A percentile compares a stretch with the other conserved stretches of the same genome.
These are phyloP conservation scores for Pituophis catenifer DNA, from an alignment of 2,113 vertebrate species.

Conservation along the genomic window DNA sequence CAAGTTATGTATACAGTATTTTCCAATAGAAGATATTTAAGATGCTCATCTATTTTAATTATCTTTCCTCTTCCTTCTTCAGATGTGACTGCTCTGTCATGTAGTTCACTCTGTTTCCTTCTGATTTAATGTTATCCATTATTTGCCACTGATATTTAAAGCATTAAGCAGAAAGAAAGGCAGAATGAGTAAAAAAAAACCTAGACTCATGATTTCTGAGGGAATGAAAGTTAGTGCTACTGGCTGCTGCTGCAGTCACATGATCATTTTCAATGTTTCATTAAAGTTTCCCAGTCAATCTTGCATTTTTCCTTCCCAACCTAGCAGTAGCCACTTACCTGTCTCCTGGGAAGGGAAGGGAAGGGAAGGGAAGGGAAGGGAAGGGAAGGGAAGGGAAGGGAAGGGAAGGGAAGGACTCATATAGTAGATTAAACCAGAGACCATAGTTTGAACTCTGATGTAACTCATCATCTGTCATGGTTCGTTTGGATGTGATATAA, in stretches of 20 bases:
- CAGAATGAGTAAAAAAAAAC: neutral
- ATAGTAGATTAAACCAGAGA: neutral
- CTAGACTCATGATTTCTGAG: neutral
- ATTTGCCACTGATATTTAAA: conserved; percentile 7
- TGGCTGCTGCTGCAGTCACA: neutral
- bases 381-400: neutral
- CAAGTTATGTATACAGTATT: neutral
- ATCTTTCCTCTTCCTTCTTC: neutral
- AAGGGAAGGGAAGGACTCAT: neutral
- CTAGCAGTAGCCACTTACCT: neutral
- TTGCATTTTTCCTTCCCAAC: neutral
- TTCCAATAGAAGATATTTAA: neutral
- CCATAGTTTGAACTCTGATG: neutral
- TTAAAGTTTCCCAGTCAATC: neutral
- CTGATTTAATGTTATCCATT: neutral
- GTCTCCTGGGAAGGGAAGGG: neutral
- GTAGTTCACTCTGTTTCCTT: conserved; percentile 1
- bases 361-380: neutral
- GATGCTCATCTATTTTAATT: neutral
- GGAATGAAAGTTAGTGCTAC: neutral
- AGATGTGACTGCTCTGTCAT: neutral
- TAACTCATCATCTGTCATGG: neutral
- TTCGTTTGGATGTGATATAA: neutral
- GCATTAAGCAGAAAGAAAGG: neutral
- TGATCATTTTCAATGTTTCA: neutral